Conservation (phyloP, 2,888 invertebrate species). For the Noctua janthina region DNA sequence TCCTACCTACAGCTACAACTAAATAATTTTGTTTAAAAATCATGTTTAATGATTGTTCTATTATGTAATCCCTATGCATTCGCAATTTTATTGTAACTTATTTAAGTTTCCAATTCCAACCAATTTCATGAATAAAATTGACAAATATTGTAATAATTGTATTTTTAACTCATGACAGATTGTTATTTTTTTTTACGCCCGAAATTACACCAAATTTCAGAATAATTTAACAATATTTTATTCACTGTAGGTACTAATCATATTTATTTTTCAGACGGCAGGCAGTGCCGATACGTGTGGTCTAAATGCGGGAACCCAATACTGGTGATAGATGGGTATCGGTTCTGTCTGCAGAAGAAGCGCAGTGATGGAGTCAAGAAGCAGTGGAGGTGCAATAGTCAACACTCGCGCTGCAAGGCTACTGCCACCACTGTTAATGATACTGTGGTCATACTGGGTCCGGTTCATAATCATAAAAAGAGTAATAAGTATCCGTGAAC, state of each 20-base stretch:
- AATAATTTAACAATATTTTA: neutral
- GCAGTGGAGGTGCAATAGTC: conserved; percentile 57
- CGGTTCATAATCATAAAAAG: conserved; percentile 38
- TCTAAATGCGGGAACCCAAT: conserved; percentile 42
- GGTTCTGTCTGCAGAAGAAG: conserved; percentile 45
- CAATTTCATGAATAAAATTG: neutral
- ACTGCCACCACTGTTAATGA: conserved; percentile 47
- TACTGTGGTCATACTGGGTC: conserved; percentile 23
- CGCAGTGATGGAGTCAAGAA: conserved; percentile 43
- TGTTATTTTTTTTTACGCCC: no score
- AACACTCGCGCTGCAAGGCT: conserved; percentile 52
- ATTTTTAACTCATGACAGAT: no score
- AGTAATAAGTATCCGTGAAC: conserved; percentile 1
- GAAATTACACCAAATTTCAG: no score
- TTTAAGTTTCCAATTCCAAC: neutral
- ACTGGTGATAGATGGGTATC: conserved; percentile 57
- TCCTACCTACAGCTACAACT: neutral
- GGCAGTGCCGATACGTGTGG: no score
- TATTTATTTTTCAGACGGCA: neutral
- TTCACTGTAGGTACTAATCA: neutral
- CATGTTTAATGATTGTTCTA: neutral
- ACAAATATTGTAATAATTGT: no score
- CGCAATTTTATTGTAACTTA: neutral
- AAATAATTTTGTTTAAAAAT: neutral
- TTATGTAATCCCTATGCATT: neutral